Evolutionary conservation across 2,888 invertebrate genomes (phyloP).

Genomic region (Slavum lentiscoides): DNA sequence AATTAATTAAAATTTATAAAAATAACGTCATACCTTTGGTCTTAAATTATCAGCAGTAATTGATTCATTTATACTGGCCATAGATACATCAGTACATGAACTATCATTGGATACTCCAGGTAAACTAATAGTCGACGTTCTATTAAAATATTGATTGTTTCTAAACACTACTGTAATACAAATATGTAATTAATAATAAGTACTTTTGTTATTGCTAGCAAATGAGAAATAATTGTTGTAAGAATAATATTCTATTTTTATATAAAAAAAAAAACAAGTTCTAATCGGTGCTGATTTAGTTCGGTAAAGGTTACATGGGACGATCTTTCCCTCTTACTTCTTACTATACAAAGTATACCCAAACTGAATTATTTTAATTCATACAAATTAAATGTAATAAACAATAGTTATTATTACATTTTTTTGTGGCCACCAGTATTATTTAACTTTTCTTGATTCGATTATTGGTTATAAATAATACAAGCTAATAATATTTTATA

Average conservation of each 20-base stretch:
- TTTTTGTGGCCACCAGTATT: background rate
- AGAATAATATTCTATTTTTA: background rate
- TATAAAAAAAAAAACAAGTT: background rate
- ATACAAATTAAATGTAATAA: background rate
- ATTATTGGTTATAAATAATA: slow-evolving; percentile 27
- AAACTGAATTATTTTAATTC: background rate
- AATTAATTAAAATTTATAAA: slow-evolving; percentile 1
- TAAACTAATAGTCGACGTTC: slow-evolving; percentile 78
- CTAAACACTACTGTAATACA: background rate
- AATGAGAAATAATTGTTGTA: slow-evolving; percentile 13
- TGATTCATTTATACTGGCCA: slow-evolving; percentile 93
- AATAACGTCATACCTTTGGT: slow-evolving; percentile 65
- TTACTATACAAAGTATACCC: background rate
- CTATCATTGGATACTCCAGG: slow-evolving; percentile 80
- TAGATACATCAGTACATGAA: slow-evolving; percentile 65
- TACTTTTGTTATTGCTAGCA: background rate
- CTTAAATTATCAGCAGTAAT: slow-evolving; percentile 92
- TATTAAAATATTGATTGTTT: too few species aligned
- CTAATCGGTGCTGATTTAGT: background rate
- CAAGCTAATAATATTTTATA: slow-evolving; percentile 29
- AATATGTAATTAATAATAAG: background rate
- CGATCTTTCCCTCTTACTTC: background rate
- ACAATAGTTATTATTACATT: background rate
- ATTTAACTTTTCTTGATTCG: background rate
- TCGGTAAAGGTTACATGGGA: background rate